Evolutionary conservation across 1,140 invertebrate genomes (phyloP), one percentile per base, ranked within the genome.

Genomic region (Cydia fagiglandana): DNA sequence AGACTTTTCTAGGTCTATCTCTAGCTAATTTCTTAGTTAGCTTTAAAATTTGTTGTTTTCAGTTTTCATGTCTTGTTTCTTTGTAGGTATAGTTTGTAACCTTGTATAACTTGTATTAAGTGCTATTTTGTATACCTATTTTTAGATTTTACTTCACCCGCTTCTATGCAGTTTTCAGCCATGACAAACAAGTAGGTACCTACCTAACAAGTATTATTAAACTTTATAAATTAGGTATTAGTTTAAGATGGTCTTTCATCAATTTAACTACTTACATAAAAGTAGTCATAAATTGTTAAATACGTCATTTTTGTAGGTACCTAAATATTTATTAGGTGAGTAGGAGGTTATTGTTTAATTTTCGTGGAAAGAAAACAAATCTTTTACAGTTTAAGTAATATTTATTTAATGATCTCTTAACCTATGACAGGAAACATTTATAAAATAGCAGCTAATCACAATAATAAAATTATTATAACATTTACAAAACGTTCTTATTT

Each of bases 401-500:
- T 87, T 86, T 89, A 88, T 88, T 88, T 87, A 87, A 84, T 87
- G 79, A 87, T 84, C 82, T 90, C 87, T 90, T 90, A 91, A 78
- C 81, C 80, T 90, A 91, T 75, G 83, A 91, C 87, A 89, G 87
- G 88, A 87, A 91, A 90, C 88, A 90, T 91, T 91, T 86, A 90
- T 87, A 90, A 88, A 91, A 90, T 89, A 91, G 86, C 79, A 84
- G 87, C 88, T 91, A 90, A 84, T 88, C 85, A 87, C 84, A 88
- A 89, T 89, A 85, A 83, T 88, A 89, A 87, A 89, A 88, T 86
- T 88, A 87, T 88, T 79, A 87, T 87, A 88, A 91, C 89, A 91
- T 88, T 88, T 85, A 88, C 84, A 84, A 81, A 89, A 84, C 78
- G 66, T 85, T 88, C 83, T 79, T 75, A 78, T 83, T 80, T 66